Base-by-base conservation (phyloP, 2,113 vertebrate species). In the Coreoperca whiteheadi region DNA sequence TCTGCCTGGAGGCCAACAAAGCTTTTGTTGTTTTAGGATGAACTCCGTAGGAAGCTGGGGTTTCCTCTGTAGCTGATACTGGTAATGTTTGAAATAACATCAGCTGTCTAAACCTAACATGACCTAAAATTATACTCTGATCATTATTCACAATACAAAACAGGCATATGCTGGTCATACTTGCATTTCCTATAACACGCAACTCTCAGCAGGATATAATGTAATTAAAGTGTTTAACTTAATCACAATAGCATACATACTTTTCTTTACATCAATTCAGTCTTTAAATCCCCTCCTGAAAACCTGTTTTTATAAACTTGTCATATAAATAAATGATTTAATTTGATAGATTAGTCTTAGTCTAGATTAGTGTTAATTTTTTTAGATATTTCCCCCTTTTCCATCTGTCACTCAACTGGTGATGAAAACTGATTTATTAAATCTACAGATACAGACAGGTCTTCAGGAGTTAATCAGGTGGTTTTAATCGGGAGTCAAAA, bases 11-110 rank as follows among this genome's bases (percentile, higher is more conserved):
- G 48, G 73, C 81, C 79, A 79, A 83, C 88, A 73, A 61, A 76
- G 86, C 73, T 43, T 83, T 88, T 84, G 89, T 89, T 92, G 84
- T 87, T 90, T 80, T 63, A 82, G 69, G 83, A 86, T 81, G 75
- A 86, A 73, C 86, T 75, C 79, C 79, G 57, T 89, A 92, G 91
- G 92, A 93, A 85, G 67, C 57, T 70, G 74, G 69, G 74, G 80
- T 81, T 91, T 90, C 87, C 89, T 88, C 87, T 85, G 54, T 68
- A 53, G 65, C 74, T 68, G 81, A 67, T 61, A 18, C 67, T 83
- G 79, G 51, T 82, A 41, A 87, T 73, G 28, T 77, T 76, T 76
- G 71, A 88, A 74, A 86, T 63, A 86, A 77, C 59, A 80, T 51
- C 37, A 32, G 65, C n/a, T 57, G 43, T 73, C 51, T 61, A 39